These are phyloP conservation scores for Tringa solitaria DNA, from an alignment of 2,113 vertebrate species.

Conservation along the genomic window DNA sequence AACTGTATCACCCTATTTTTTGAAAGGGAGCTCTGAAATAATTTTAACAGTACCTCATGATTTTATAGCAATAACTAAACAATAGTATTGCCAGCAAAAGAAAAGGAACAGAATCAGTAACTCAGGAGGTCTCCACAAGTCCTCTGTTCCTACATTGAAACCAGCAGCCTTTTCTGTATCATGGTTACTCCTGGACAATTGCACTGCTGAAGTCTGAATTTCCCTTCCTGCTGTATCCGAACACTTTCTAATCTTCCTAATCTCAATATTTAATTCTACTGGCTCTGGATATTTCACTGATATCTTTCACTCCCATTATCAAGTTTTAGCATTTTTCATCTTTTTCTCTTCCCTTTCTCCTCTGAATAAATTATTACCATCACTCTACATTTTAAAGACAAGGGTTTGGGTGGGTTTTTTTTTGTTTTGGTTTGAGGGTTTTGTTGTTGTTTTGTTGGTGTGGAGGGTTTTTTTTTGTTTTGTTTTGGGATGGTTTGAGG, in stretches of 20 bases:
- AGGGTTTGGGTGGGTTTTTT: rapidly evolving
- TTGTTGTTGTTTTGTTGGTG: neutral
- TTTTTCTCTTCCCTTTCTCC: neutral
- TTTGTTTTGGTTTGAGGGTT: neutral
- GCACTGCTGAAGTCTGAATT: neutral
- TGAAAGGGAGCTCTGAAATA: neutral
- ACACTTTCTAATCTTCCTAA: neutral
- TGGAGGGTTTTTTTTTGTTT: neutral
- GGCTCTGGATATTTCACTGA: neutral
- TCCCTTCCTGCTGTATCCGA: neutral
- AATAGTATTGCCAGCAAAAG: neutral
- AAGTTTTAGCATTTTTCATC: neutral
- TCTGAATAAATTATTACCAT: neutral
- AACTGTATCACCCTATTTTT: neutral
- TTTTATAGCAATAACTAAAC: neutral
- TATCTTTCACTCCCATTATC: neutral
- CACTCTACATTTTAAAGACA: neutral
- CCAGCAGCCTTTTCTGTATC: neutral
- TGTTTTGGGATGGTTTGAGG: neutral
- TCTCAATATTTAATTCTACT: neutral
- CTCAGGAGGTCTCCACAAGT: neutral
- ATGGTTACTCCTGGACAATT: neutral
- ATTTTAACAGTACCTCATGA: neutral
- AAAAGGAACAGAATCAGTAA: neutral
- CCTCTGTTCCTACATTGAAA: neutral